Base-by-base conservation (phyloP, 1,140 invertebrate genomes). In the Aphaenogaster floridana region DNA sequence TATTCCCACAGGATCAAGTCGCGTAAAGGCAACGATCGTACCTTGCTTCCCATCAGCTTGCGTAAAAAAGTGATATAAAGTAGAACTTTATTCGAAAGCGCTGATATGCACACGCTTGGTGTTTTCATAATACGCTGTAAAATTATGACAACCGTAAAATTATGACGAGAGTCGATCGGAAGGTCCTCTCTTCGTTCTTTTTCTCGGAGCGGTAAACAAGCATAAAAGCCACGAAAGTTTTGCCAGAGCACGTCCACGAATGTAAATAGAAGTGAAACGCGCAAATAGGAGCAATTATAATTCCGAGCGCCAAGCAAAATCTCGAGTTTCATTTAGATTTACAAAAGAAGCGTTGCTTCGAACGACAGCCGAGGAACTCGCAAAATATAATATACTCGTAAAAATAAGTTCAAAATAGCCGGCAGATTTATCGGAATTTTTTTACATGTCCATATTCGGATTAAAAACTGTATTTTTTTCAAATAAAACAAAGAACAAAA, bases 251-350 rank as follows among this genome's bases (percentile, higher is more conserved):
- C 80, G 28, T 74, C 34, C 79, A 21, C 42, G 11, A 74, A 61
- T 83, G 42, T 39, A 59, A 74, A 69, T 54, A 74, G 42, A 83
- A 59, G 17, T 34, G 42, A 74, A 74, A 74, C 52, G 80, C 52
- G 80, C 52, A 83, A 83, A 74, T 83, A 36, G 28, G 68, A 74
- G 42, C 36, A 74, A 83, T 83, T 83, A 83, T 83, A 83, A 83
- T 83, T 21, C 42, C 17, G 39, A 48, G 42, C 17, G 21, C 17
- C 48, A 28, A 81, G 21, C 15, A 45, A 48, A 83, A 83, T 17
- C 54, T 57, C 9, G 68, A 45, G 21, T 59, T 74, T 74, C 54
- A 72, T 83, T 83, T 59, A 74, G 45, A 11, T 74, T 81, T 54
- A 69, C 78, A 54, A 81, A 81, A 54, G 36, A 42, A 69, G 13